Evolutionary conservation across 1,140 invertebrate genomes (phyloP), one percentile per base, ranked within the genome.

Genomic region (Callitettix versicolor): DNA sequence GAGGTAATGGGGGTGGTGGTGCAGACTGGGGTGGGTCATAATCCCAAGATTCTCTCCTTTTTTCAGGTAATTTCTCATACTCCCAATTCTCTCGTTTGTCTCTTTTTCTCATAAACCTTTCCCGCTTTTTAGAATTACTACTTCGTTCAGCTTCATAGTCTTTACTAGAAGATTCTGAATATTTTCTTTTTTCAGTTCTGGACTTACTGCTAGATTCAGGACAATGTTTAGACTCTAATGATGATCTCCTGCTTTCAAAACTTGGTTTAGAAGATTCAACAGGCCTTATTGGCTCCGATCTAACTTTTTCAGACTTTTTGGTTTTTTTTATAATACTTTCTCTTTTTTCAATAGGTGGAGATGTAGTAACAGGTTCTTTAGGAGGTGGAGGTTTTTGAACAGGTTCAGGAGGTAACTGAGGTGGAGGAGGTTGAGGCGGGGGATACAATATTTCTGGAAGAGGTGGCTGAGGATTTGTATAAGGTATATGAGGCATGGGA

Each of bases 341-440:
- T 30, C 26, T 30, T 30, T 30, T 30, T 30, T 30, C 26, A 30
- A 30, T 30, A 30, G 26, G 26, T 21, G 33, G 17, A n/a, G 34
- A n/a, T n/a, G 21, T n/a, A 40, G 52, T 4, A 12, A 49, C 3
- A 5, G 18, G 47, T 22, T 30, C 47, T 26, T 26, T 26, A 20
- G 20, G 21, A 4, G 50, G 42, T 22, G 52, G 53, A 24, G 30
- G 14, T 18, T 50, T 56, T 38, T 34, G 57, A 3, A 17, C 18
- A 24, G 48, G 17, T 30, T 34, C 43, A 2, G 52, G 53, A 17
- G 56, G 22, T 43, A 34, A 18, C 38, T 36, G 12, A 20, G 50
- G 43, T 50, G 53, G 46, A 15, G 53, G 52, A 34, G 61, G 56
- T 30, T 58, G 54, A 3, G 54, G 58, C 33, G 46, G 52, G 6